phyloP scores from a whole-genome alignment of 1,140 invertebrate species.

The Onthophagus taurus region DNA sequence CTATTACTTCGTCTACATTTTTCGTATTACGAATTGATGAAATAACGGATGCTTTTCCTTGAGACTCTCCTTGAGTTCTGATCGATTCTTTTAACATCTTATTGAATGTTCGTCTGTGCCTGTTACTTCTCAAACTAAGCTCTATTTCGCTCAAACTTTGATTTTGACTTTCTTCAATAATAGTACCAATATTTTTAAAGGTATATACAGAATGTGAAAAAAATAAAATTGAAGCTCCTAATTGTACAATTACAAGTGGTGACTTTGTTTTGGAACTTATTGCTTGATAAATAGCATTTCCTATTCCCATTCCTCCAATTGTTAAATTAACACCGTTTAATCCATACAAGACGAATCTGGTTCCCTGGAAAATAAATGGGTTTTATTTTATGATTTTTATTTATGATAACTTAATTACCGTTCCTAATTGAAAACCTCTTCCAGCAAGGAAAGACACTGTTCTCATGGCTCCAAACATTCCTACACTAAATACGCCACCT shows the following conservation, averaged over 20 bases:
- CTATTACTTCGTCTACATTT: constrained; percentile 30
- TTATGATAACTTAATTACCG: constrained; percentile 17
- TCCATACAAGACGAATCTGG: constrained; percentile 13
- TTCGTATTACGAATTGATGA: constrained; percentile 26
- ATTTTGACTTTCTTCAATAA: constrained; percentile 35
- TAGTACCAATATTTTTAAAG: constrained; percentile 28
- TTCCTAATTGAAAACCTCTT: constrained; percentile 22
- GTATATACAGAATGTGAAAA: constrained; percentile 36
- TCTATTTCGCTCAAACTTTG: constrained; percentile 22
- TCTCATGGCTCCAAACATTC: constrained; percentile 30
- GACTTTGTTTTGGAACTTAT: constrained; percentile 21
- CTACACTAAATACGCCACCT: constrained; percentile 31
- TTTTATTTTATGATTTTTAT: no score
- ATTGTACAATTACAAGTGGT: constrained; percentile 31
- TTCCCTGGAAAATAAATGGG: background rate
- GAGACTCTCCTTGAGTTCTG: constrained; percentile 6
- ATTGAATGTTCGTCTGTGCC: constrained; percentile 32
- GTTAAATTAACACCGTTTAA: constrained; percentile 26
- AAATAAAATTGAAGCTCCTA: constrained; percentile 36
- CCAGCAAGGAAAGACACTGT: constrained; percentile 20
- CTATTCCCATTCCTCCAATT: constrained; percentile 22
- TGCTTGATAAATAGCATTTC: constrained; percentile 29
- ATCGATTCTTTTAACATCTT: constrained; percentile 28
- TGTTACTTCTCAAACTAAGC: constrained; percentile 30
- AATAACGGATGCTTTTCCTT: constrained; percentile 30